phyloP scores from a whole-genome alignment of 2,888 invertebrate species.

The Watsonalla cultraria region DNA sequence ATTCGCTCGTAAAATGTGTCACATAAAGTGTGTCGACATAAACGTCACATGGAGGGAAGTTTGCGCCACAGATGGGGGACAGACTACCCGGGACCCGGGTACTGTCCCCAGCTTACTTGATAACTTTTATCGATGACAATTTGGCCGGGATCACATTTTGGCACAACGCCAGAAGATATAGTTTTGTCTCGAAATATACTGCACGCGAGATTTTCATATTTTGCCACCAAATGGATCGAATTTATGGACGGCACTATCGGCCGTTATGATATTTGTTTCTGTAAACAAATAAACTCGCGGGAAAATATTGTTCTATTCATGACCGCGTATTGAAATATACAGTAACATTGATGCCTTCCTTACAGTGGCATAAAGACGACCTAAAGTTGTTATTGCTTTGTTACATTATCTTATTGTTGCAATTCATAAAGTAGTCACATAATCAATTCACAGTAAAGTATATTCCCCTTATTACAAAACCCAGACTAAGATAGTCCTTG shows the following conservation, averaged over 20 bases:
- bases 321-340: slow-evolving; percentile 3
- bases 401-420: too few relatives aligned
- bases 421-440: too few relatives aligned
- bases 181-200: slow-evolving; percentile 41
- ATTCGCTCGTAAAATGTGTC: not conserved
- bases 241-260: slow-evolving; percentile 16
- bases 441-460: too few relatives aligned
- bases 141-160: slow-evolving; percentile 43
- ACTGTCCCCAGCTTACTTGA: slow-evolving; percentile 17
- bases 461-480: too few relatives aligned
- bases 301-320: not conserved
- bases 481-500: too few relatives aligned
- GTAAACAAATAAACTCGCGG: slow-evolving; percentile 2
- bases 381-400: too few relatives aligned
- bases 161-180: slow-evolving; percentile 49
- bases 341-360: not conserved
- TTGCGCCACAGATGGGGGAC: not conserved
- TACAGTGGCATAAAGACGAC: too few relatives aligned
- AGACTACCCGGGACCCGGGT: not conserved
- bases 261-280: not conserved
- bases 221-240: slow-evolving; percentile 23
- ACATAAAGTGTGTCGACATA: not conserved
- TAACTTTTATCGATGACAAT: slow-evolving; percentile 62
- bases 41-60: not conserved
- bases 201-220: slow-evolving; percentile 30